Base-by-base conservation (phyloP, 2,113 vertebrate species). In the Procavia capensis region DNA sequence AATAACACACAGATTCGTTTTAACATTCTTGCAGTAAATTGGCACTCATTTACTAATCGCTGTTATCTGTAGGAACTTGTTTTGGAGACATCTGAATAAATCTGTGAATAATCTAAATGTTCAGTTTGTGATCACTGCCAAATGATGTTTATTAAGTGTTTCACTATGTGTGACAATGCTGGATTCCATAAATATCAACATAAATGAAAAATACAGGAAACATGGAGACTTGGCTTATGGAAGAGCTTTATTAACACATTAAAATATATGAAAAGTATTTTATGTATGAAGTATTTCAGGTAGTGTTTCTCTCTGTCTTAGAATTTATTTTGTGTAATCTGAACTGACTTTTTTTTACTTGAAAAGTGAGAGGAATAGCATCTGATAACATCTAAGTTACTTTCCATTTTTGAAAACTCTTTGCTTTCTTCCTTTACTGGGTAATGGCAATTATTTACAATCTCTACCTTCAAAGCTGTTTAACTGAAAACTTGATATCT, bases 61-160 rank as follows among this genome's bases (percentile, higher is more conserved):
- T 96, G 96, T 95, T 95, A 96, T 96, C 95, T 94, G 85, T 63
- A 93, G 96, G 96, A 54, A 92, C 57, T 97, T 94, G 68, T 97
- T 97, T 97, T 96, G 54, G 90, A 95, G 97, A 95, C 89, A 96
- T 95, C 96, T 97, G 96, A 93, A 90, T 95, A 96, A 96, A 94
- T 89, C 88, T 68, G 45, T 92, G 94, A 95, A 92, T 91, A 95
- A 97, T 95, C 88, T 95, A 96, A 96, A 91, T 96, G 88, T 97
- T 95, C 79, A 93, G 59, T 80, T 87, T 96, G 80, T 94, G 93
- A 96, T 96, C 86, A 81, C 86, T 96, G 89, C 78, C 85, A 94
- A 84, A 88, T 95, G 63, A 57, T 90, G 50, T 95, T 92, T 92
- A 93, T 95, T 97, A 97, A 92, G 72, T 61, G 57, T 88, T 95